phyloP scores from a whole-genome alignment of 2,888 invertebrate species.

The Melikaiella ostensackeni region DNA sequence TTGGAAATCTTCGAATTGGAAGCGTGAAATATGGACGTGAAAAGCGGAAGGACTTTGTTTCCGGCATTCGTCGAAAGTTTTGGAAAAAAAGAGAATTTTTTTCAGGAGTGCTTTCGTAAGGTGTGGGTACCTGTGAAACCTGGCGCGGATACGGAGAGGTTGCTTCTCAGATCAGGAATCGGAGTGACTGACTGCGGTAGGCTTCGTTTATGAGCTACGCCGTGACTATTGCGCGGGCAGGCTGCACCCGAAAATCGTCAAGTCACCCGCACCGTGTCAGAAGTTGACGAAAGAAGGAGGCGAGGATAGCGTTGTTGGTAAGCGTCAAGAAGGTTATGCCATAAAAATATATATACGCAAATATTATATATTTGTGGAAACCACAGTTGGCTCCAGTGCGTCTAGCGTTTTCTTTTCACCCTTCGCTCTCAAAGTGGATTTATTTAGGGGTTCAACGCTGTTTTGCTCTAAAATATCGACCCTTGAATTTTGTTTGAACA shows the following conservation, averaged over 20 bases:
- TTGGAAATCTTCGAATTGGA: background rate
- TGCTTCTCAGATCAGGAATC: conserved; percentile 92
- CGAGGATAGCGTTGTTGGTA: conserved; percentile 75
- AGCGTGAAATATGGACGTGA: background rate
- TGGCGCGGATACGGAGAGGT: conserved; percentile 78
- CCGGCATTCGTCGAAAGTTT: conserved; percentile 3
- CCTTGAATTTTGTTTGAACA: background rate
- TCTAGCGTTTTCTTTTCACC: conserved; percentile 44
- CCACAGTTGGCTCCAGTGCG: conserved; percentile 50
- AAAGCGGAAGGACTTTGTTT: background rate
- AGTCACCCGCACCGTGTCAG: conserved; percentile 66
- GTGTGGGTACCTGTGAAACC: conserved; percentile 78
- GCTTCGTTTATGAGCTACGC: conserved; percentile 90
- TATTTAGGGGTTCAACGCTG: background rate
- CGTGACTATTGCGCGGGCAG: conserved; percentile 88
- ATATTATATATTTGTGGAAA: conserved; percentile 63
- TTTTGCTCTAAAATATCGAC: background rate
- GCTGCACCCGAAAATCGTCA: conserved; percentile 76
- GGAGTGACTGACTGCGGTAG: conserved; percentile 91
- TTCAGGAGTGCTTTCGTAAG: conserved; percentile 56
- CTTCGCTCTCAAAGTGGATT: conserved; percentile 22
- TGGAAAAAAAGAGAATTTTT: background rate
- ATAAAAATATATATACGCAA: conserved; percentile 73
- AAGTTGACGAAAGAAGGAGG: conserved; percentile 74
- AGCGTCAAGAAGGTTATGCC: conserved; percentile 76